phyloP scores from a whole-genome alignment of 30 jellyfish, hydroid and myxozoan species.

The Mastigias papua region DNA sequence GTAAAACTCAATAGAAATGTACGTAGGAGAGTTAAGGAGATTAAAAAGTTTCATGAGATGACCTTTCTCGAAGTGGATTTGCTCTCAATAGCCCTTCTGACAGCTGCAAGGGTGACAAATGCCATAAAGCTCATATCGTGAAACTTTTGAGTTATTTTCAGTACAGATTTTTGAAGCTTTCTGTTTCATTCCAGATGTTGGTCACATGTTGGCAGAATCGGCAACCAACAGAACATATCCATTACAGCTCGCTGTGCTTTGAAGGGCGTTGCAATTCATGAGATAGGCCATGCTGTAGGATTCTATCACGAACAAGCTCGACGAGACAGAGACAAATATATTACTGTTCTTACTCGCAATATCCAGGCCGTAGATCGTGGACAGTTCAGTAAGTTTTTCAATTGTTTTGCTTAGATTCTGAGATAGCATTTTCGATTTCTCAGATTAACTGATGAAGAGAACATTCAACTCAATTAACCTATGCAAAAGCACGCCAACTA shows the following conservation, averaged over 20 bases:
- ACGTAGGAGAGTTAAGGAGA: too few relatives aligned
- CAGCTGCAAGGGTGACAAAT: too few relatives aligned
- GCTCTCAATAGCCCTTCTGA: too few relatives aligned
- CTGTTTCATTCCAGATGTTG: slow-evolving; percentile 76
- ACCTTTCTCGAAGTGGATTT: too few relatives aligned
- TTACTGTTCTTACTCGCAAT: slow-evolving; percentile 71
- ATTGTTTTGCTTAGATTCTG: neutral
- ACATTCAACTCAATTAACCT: neutral
- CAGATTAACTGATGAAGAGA: neutral
- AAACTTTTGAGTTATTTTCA: too few relatives aligned
- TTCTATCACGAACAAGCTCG: slow-evolving; percentile 97
- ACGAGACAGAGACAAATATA: slow-evolving; percentile 88
- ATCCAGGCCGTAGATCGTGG: slow-evolving; percentile 54
- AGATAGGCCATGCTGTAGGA: slow-evolving; percentile 98
- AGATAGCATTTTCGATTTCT: neutral
- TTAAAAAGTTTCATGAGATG: too few relatives aligned
- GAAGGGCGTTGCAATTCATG: slow-evolving; percentile 91
- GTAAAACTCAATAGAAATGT: too few relatives aligned
- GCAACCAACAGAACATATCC: slow-evolving; percentile 88
- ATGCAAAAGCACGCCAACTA: too few relatives aligned
- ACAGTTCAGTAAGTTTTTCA: slow-evolving; percentile 89
- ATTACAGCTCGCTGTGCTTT: slow-evolving; percentile 86
- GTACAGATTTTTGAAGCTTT: neutral
- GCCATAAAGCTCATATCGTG: too few relatives aligned
- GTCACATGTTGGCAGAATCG: slow-evolving; percentile 93